These are phyloP conservation scores for Todus mexicanus DNA, from an alignment of 2,797 vertebrate genomes.

Conservation along the genomic window DNA sequence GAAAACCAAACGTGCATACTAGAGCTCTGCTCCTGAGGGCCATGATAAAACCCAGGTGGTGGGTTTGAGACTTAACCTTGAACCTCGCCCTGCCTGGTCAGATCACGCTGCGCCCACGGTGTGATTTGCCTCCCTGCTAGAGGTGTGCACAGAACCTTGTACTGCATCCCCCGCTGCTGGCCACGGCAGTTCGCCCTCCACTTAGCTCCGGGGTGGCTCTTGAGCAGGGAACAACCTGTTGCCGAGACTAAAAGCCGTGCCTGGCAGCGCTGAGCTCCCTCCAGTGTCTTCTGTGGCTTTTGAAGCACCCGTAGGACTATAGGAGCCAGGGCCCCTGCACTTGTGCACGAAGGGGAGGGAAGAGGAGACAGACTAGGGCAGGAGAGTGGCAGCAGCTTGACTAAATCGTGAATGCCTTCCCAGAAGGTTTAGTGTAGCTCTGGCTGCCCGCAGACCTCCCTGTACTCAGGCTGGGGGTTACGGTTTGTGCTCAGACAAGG, in stretches of 20 bases:
- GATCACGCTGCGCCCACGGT: constrained; percentile 36
- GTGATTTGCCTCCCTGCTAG: constrained; percentile 58
- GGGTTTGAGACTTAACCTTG: constrained; percentile 59
- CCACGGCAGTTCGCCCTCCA: constrained; percentile 37
- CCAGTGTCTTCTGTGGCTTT: constrained; percentile 35
- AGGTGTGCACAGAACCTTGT: constrained; percentile 16
- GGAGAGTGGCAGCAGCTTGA: constrained; percentile 29
- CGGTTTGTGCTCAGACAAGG: constrained; percentile 68
- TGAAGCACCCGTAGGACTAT: neutral
- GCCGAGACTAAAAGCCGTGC: constrained; percentile 24
- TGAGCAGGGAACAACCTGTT: constrained; percentile 12
- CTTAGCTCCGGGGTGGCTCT: constrained; percentile 23
- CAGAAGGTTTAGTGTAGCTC: constrained; percentile 81
- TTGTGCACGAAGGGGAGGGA: neutral
- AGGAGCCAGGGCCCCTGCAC: constrained; percentile 41
- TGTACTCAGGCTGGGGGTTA: constrained; percentile 72
- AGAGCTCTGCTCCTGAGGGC: constrained; percentile 15
- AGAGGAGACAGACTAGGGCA: neutral
- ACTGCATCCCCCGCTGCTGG: neutral
- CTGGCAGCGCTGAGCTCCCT: neutral
- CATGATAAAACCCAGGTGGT: constrained; percentile 44
- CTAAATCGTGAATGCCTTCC: constrained; percentile 73
- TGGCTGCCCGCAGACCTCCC: constrained; percentile 74
- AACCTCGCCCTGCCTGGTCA: constrained; percentile 64
- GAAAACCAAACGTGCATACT: constrained; percentile 47